Evolutionary conservation across 53 echinoderm and acorn worm genomes (phyloP).

Genomic region (Crossaster papposus): DNA sequence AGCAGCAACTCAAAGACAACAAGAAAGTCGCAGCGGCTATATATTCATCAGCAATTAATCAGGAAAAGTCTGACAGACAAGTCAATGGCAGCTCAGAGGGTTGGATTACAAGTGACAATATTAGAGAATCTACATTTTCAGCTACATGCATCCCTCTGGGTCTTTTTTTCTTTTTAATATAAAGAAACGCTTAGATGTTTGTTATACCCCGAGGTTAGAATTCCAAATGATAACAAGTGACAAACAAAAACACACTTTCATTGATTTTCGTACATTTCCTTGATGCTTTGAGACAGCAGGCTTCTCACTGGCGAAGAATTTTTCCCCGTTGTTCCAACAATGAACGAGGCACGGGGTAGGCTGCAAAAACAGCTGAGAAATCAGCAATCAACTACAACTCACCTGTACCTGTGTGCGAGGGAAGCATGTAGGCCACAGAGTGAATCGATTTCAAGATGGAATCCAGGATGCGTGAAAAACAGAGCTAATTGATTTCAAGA

Average conservation of each 20-base stretch:
- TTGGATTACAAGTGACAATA: constrained; percentile 11
- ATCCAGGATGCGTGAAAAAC: constrained; percentile 49
- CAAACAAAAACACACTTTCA: no score
- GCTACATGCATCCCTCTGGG: neutral
- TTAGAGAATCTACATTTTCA: neutral
- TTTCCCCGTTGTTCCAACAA: neutral
- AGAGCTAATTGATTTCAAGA: constrained; percentile 50
- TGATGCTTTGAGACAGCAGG: neutral
- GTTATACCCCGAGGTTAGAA: neutral
- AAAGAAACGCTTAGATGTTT: neutral
- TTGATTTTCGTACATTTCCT: no score
- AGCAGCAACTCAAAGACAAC: neutral
- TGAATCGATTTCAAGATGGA: neutral
- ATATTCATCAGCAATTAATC: constrained; percentile 2
- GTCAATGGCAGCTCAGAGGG: neutral
- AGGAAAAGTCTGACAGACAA: neutral
- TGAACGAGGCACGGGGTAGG: neutral
- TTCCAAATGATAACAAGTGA: no score
- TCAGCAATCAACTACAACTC: constrained; percentile 2
- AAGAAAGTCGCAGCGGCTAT: neutral
- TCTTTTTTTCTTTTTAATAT: neutral
- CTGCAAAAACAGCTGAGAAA: neutral
- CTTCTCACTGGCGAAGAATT: neutral
- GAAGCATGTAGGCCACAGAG: neutral
- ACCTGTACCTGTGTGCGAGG: neutral